Evolutionary conservation across 2,113 vertebrate species (phyloP).

Genomic region (Chionodraco myersi): DNA sequence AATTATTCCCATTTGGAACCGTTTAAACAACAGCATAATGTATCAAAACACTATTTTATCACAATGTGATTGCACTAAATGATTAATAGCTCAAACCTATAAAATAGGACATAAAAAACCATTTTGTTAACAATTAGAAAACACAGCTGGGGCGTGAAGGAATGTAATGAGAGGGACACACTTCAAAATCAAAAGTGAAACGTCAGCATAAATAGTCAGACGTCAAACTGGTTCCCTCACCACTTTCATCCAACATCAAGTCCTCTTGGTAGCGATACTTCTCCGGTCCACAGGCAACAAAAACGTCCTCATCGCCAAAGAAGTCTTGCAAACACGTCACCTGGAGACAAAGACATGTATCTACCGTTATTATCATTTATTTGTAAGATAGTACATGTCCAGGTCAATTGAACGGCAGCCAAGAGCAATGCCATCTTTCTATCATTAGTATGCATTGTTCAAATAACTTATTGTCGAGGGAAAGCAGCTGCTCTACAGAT

Average conservation of each 20-base stretch:
- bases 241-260: constrained; percentile 94
- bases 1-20: not conserved
- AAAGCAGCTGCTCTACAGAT: not conserved
- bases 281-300: constrained; percentile 96
- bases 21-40: not conserved
- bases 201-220: constrained; percentile 30
- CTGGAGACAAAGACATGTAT: constrained; percentile 70
- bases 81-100: not conserved
- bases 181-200: constrained; percentile 21
- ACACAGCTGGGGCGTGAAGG: not conserved
- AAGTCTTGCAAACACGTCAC: constrained; percentile 97
- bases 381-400: too few relatives aligned
- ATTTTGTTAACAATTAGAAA: not conserved
- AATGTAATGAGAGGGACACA: not conserved
- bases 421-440: not conserved
- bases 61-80: not conserved
- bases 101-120: not conserved
- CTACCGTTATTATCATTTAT: not conserved
- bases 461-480: too few relatives aligned
- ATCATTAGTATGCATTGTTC: not conserved
- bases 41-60: not conserved
- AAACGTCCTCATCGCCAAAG: constrained; percentile 96
- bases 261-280: constrained; percentile 98
- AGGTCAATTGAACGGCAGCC: not conserved
- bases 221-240: constrained; percentile 75